Base-by-base conservation (phyloP, 2,113 vertebrate genomes). In the Zingel zingel region DNA sequence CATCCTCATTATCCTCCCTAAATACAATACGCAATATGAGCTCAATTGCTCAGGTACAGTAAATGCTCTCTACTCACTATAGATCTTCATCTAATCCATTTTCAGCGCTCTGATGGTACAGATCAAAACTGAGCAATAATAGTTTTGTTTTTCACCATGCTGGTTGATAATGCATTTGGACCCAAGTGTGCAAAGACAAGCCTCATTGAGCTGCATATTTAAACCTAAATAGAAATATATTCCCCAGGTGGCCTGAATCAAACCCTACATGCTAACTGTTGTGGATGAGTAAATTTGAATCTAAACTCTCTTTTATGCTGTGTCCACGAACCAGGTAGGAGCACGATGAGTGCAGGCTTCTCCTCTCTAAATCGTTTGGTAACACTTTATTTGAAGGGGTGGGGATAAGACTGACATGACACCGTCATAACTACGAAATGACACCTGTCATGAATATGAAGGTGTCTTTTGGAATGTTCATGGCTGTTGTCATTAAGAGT, bases 1-100 rank as follows among this genome's bases (percentile, higher is more conserved):
- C 83, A 87, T 86, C 72, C 53, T 57, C 85, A 75, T 90, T 84
- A 91, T 72, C 50, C 16, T 39, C 19, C 54, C 33, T 27, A 77
- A 83, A 72, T 81, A 74, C 66, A 72, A 75, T 83, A 27, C 58
- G 43, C 57, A 62, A 48, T 36, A 80, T 77, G 48, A 78, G 59
- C 66, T 57, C 9, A 68, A 75, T 47, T 68, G 57, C 51, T 61
- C 54, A 81, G 69, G 74, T 77, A 48, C 25, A 69, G 73, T 27
- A 45, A 16, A 0, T 0, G 33, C 30, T 61, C 48, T 39, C 30
- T 73, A 59, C 47, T 14, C 4, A 66, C 47, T 65, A 69, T 75
- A 65, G 50, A 76, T 82, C 48, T 72, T 30, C 23, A 71, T 45
- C 36, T 58, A 67, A 66, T 61, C 51, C 23, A 50, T 68, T 54